Percentiles rank a stretch among this genome's conserved stretches.
Evolutionary conservation across 1,140 invertebrate species (phyloP).

Genomic region (Coenobita brevimanus): DNA sequence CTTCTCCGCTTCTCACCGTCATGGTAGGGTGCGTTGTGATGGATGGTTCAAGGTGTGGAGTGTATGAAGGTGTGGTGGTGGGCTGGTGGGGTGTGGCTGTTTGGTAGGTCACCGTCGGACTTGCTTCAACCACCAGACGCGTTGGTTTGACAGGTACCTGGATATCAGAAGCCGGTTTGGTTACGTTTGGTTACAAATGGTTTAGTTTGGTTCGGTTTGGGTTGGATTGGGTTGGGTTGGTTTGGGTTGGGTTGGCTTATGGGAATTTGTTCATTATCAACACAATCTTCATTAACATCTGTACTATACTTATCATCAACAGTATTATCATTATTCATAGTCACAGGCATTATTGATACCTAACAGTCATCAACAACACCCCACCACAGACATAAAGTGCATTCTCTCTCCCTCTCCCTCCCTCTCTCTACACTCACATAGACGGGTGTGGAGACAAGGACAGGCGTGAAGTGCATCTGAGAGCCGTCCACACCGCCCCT

Average conservation of each 20-base stretch:
- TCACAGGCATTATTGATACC: too few relatives aligned
- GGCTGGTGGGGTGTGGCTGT: constrained; percentile 42
- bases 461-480: constrained; percentile 30
- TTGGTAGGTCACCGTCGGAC: constrained; percentile 67
- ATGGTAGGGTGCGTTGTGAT: constrained; percentile 60
- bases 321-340: too few relatives aligned
- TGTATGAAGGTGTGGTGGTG: constrained; percentile 37
- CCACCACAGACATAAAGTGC: too few relatives aligned
- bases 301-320: too few relatives aligned
- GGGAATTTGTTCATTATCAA: too few relatives aligned
- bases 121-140: constrained; percentile 68
- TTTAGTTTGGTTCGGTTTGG: too few relatives aligned
- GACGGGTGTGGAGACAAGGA: constrained; percentile 52
- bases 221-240: too few relatives aligned
- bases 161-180: background rate
- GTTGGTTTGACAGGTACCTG: constrained; percentile 66
- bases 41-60: constrained; percentile 53
- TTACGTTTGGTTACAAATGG: too few relatives aligned
- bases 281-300: too few relatives aligned
- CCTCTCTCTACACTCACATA: constrained; percentile 31
- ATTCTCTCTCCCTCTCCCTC: too few relatives aligned
- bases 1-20: constrained; percentile 21
- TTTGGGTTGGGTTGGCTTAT: too few relatives aligned
- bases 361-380: too few relatives aligned
- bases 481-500: background rate